Evolutionary conservation across 2,888 invertebrate species (phyloP), one percentile per base, ranked within the genome.

Genomic region (Cenopis cana): DNA sequence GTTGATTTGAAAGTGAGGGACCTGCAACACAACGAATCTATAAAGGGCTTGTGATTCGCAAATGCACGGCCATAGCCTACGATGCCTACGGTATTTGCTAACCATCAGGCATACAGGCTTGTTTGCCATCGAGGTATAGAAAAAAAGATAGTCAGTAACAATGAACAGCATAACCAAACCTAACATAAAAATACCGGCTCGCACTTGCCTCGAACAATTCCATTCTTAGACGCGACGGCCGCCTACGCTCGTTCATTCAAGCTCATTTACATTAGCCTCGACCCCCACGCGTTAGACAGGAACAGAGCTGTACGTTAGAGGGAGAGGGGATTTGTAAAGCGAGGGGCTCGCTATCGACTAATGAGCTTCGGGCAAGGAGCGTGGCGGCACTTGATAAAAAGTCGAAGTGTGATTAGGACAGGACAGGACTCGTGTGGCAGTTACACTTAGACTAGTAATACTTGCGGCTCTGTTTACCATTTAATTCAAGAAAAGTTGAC

Each of bases 201-300:
- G 33, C 52, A 54, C 20, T 64, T 38, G 24, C 20, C 64, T 62
- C 29, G 14, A 14, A 17, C 29, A 54, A 64, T 54, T 64, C 64
- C 64, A 64, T 64, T 64, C 64, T 64, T 64, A 64, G 64, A 50
- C 62, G 12, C 62, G 50, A 33, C 62, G 59, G 41, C 41, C 68
- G 68, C 68, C 68, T 29, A 68, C 59, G 56, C 68, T 33, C 59
- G 36, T 65, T 52, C 57, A 69, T 65, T 41, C 24, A 64, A 54
- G 57, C 65, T 69, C 65, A 69, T 69, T 69, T 65, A 65, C 69
- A 69, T 57, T 57, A 56, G 38, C 49, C 67, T 24, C 69, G 69
- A 59, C 57, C 69, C 62, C 64, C 69, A 38, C 52, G 65, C 57
- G 52, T n/a, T 18, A 54, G 57, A 69, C 55, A 18, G 29, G 29